A percentile compares a stretch with the other conserved stretches of the same genome.
Evolutionary conservation across 2,888 invertebrate species (phyloP).

Genomic region (Oscheius sp.): DNA sequence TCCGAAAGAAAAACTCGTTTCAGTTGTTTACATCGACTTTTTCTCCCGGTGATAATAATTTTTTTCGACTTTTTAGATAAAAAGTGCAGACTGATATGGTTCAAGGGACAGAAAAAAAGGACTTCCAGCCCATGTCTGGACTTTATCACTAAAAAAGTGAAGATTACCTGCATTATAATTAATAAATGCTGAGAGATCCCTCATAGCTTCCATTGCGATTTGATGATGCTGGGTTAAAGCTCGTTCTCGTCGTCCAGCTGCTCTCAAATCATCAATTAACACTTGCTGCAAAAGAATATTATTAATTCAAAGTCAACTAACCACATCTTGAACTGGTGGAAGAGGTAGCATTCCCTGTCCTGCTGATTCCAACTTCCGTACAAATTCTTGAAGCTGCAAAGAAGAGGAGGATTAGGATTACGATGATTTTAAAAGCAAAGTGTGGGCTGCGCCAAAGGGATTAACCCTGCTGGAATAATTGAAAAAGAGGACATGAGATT

Average conservation of each 20-base stretch:
- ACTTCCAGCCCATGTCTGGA: too few relatives aligned
- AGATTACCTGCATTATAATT: constrained; percentile 12
- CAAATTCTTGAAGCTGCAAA: constrained; percentile 15
- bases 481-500: too few relatives aligned
- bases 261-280: not conserved
- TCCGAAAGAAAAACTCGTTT: not conserved
- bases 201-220: constrained; percentile 25
- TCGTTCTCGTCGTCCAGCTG: constrained; percentile 8
- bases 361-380: not conserved
- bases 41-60: not conserved
- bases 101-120: not conserved
- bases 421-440: too few relatives aligned
- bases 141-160: too few relatives aligned
- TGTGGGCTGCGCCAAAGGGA: too few relatives aligned
- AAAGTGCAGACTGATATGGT: not conserved
- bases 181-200: constrained; percentile 19
- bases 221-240: constrained; percentile 8
- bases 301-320: not conserved
- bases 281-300: not conserved
- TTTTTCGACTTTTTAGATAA: constrained; percentile 5
- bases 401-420: not conserved
- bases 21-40: not conserved
- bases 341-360: constrained; percentile 12
- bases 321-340: constrained; percentile 3
- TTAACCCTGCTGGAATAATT: too few relatives aligned